These are phyloP conservation scores for Neotoma lepida DNA, from an alignment of 2,113 vertebrate genomes.

Conservation along the genomic window DNA sequence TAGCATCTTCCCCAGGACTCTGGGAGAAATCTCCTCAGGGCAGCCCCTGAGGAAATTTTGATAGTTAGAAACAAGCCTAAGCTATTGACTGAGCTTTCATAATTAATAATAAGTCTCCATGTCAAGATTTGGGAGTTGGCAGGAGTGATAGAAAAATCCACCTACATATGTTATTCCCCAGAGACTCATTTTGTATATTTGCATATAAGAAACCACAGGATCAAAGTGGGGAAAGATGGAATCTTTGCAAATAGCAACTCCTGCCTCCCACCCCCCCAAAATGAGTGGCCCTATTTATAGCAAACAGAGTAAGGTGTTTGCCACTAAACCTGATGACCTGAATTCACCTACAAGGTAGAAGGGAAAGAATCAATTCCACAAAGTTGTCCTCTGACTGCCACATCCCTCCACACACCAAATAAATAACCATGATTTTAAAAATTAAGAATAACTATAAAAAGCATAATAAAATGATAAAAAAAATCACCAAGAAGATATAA, in stretches of 20 bases:
- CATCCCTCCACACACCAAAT: not conserved
- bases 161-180: not conserved
- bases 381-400: not conserved
- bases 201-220: not conserved
- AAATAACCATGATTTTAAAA: not conserved
- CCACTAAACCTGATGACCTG: not conserved
- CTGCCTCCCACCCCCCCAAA: not conserved
- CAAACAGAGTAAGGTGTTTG: not conserved
- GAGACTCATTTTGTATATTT: not conserved
- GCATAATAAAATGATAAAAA: not conserved
- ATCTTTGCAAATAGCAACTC: not conserved
- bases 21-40: no score
- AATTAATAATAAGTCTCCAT: not conserved
- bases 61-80: not conserved
- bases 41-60: no score
- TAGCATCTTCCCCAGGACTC: no score
- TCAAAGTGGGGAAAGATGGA: not conserved
- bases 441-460: not conserved
- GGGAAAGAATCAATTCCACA: not conserved
- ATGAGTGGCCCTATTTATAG: not conserved
- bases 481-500: not conserved
- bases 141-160: not conserved
- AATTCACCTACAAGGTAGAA: no score
- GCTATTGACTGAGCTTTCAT: not conserved
- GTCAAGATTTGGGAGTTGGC: not conserved